These are phyloP conservation scores for Mustela lutreola DNA, from an alignment of 2,113 vertebrate species.

Conservation along the genomic window DNA sequence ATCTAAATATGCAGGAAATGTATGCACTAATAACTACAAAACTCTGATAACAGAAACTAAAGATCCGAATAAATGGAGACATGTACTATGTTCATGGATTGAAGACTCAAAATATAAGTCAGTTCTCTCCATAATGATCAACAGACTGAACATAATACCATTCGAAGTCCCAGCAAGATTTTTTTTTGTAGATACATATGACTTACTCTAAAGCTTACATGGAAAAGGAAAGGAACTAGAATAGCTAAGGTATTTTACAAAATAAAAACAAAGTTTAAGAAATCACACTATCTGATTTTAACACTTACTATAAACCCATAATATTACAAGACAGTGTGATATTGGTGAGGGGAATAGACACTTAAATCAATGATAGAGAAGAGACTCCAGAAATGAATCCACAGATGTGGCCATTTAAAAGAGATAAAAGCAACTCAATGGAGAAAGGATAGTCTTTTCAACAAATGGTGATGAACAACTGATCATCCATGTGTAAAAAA, in stretches of 20 bases:
- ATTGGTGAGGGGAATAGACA: not conserved
- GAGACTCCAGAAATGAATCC: not conserved
- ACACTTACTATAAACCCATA: not conserved
- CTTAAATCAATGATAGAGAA: not conserved
- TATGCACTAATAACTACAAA: not conserved
- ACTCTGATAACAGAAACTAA: constrained; percentile 25
- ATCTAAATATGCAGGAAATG: not conserved
- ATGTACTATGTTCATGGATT: not conserved
- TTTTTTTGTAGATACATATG: not conserved
- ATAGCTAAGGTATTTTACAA: not conserved
- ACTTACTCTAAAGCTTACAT: constrained; percentile 22
- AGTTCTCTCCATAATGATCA: not conserved
- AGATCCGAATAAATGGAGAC: not conserved
- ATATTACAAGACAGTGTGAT: not conserved
- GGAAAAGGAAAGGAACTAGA: not conserved
- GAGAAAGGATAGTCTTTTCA: not conserved
- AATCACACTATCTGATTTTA: constrained; percentile 12
- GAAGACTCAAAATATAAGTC: constrained; percentile 9
- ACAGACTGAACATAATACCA: not conserved
- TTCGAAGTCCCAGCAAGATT: not conserved
- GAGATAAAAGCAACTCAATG: not conserved
- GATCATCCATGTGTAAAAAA: not conserved
- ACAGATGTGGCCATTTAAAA: not conserved
- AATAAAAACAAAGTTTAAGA: constrained; percentile 14
- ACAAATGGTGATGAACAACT: not conserved